Evolutionary conservation across 92 coral and sea anemone species (phyloP).

Genomic region (Bergia puertoricense): DNA sequence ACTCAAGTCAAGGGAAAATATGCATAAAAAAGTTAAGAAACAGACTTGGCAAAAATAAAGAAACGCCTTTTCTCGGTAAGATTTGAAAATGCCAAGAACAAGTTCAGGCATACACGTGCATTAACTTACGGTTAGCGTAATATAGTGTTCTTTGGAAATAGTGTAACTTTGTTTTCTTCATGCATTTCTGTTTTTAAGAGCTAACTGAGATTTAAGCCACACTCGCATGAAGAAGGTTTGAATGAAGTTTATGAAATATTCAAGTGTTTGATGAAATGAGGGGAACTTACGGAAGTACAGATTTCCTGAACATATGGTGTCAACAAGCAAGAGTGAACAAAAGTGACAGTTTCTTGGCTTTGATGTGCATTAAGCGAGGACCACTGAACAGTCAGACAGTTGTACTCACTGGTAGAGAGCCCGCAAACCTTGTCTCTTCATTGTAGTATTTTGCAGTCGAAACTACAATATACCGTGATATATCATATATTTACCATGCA

Average conservation of each 20-base stretch:
- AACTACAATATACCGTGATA: neutral
- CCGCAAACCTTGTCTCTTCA: neutral
- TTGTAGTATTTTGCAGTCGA: neutral
- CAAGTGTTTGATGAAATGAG: slow-evolving; percentile 6
- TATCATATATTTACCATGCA: no score
- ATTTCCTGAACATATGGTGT: neutral
- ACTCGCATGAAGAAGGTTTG: neutral
- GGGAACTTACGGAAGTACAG: neutral
- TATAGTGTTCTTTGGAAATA: no score
- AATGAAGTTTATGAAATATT: neutral
- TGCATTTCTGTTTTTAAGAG: neutral
- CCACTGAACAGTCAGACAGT: neutral
- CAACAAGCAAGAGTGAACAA: neutral
- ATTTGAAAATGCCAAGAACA: slow-evolving; percentile 11
- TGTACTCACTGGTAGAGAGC: no score
- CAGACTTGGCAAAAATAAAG: slow-evolving; percentile 11
- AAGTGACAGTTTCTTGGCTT: slow-evolving; percentile 12
- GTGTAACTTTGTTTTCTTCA: no score
- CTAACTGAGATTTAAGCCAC: no score
- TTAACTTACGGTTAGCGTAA: neutral
- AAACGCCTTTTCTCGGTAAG: slow-evolving; percentile 23
- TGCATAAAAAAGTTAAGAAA: neutral
- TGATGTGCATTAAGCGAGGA: neutral
- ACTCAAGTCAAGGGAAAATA: neutral
- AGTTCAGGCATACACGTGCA: neutral